Conservation (phyloP, 1,140 invertebrate species). For the Mizuhopecten yessoensis region DNA sequence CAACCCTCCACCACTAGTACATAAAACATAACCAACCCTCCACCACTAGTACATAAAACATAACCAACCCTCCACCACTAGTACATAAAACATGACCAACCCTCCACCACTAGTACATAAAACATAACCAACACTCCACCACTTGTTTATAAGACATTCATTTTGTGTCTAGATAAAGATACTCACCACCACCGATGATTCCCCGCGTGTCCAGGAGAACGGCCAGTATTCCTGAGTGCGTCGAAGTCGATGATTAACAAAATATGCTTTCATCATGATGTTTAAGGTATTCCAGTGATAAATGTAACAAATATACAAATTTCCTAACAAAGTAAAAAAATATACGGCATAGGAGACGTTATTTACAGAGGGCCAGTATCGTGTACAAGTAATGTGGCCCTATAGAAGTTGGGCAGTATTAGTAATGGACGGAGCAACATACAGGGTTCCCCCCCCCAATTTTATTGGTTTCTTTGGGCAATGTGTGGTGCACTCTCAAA, state of each 20-base stretch:
- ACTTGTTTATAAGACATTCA: too few relatives aligned
- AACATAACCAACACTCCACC: too few relatives aligned
- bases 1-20: too few relatives aligned
- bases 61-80: too few relatives aligned
- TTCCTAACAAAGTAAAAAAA: too few relatives aligned
- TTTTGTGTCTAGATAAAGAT: too few relatives aligned
- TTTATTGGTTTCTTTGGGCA: slow-evolving; percentile 19
- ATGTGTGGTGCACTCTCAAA: not conserved
- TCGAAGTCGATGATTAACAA: too few relatives aligned
- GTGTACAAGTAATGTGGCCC: not conserved
- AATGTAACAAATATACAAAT: not conserved
- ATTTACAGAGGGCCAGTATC: not conserved
- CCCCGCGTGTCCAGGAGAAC: not conserved
- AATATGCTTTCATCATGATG: too few relatives aligned
- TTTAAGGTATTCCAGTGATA: not conserved
- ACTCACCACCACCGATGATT: not conserved
- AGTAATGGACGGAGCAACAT: not conserved
- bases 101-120: too few relatives aligned
- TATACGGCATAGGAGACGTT: not conserved
- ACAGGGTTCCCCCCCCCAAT: not conserved
- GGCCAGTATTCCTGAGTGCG: not conserved
- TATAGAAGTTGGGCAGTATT: not conserved
- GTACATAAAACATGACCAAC: too few relatives aligned
- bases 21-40: too few relatives aligned
- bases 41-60: too few relatives aligned